Percentiles rank a stretch among this genome's conserved stretches.
Evolutionary conservation across 2,888 invertebrate genomes (phyloP).

Genomic region (Papilio demoleus): DNA sequence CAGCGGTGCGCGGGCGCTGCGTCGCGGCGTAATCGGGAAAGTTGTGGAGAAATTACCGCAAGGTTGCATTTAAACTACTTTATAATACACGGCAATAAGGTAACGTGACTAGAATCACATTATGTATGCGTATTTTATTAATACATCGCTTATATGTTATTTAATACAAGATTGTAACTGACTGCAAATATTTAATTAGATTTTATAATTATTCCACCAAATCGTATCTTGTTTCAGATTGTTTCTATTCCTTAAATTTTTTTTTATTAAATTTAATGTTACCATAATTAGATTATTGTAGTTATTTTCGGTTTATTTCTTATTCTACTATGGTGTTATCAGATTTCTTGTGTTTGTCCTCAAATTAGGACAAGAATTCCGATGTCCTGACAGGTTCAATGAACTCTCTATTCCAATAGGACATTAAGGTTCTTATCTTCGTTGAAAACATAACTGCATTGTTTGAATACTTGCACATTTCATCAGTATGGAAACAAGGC

Average conservation of each 20-base stretch:
- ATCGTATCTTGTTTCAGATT: no score
- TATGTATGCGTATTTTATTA: conserved; percentile 17
- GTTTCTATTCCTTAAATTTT: no score
- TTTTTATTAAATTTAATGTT: neutral
- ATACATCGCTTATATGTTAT: neutral
- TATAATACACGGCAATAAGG: conserved; percentile 32
- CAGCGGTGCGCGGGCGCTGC: conserved; percentile 8
- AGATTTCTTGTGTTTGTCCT: conserved; percentile 5
- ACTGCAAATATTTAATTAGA: neutral
- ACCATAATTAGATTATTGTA: neutral
- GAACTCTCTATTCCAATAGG: conserved; percentile 46
- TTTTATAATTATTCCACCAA: neutral
- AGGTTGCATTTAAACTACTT: conserved; percentile 35
- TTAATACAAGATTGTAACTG: neutral
- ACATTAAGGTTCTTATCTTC: conserved; percentile 46
- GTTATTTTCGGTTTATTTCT: neutral
- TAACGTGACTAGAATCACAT: conserved; percentile 34
- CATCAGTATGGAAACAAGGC: neutral
- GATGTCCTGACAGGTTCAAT: conserved; percentile 40
- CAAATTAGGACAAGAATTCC: conserved; percentile 36
- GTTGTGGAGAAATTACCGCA: conserved; percentile 37
- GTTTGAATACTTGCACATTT: conserved; percentile 43
- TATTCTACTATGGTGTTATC: neutral
- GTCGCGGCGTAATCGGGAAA: conserved; percentile 23
- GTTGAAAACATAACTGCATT: conserved; percentile 45